A percentile compares a stretch with the other conserved stretches of the same genome.
Evolutionary conservation across 2,888 invertebrate species (phyloP).

Genomic region (Dicyrtoma fusca): DNA sequence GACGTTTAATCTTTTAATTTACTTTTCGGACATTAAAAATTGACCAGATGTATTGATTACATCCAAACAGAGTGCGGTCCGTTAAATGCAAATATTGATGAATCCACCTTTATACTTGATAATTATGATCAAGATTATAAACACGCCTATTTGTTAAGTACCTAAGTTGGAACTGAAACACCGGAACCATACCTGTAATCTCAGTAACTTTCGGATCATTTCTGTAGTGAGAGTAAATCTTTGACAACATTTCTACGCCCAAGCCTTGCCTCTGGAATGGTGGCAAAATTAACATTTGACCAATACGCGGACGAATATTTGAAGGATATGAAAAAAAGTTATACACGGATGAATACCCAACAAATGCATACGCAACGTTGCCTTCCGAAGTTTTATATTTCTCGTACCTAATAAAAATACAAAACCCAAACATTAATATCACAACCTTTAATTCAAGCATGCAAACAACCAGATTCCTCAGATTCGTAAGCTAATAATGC

Average conservation of each 20-base stretch:
- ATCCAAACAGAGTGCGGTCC: too few relatives aligned
- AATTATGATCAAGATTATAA: too few relatives aligned
- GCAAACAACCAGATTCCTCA: too few relatives aligned
- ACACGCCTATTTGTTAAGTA: too few relatives aligned
- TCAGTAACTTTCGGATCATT: constrained; percentile 66
- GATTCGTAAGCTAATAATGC: background rate
- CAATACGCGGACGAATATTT: constrained; percentile 83
- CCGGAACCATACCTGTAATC: constrained; percentile 73
- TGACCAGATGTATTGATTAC: too few relatives aligned
- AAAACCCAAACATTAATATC: too few relatives aligned
- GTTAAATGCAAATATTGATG: too few relatives aligned
- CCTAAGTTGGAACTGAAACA: too few relatives aligned
- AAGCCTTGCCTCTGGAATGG: constrained; percentile 85
- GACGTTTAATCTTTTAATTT: too few relatives aligned
- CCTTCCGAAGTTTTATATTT: constrained; percentile 60
- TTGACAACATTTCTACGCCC: constrained; percentile 74
- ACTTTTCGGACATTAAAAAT: too few relatives aligned
- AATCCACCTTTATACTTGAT: too few relatives aligned
- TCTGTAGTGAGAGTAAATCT: constrained; percentile 66
- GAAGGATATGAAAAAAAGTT: constrained; percentile 92
- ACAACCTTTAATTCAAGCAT: too few relatives aligned
- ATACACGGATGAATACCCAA: constrained; percentile 89
- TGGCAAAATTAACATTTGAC: constrained; percentile 91
- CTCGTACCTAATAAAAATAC: constrained; percentile 60
- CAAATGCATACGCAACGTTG: constrained; percentile 70